Conservation (phyloP, 2,888 invertebrate genomes). For the Pseudococcus longispinus region DNA sequence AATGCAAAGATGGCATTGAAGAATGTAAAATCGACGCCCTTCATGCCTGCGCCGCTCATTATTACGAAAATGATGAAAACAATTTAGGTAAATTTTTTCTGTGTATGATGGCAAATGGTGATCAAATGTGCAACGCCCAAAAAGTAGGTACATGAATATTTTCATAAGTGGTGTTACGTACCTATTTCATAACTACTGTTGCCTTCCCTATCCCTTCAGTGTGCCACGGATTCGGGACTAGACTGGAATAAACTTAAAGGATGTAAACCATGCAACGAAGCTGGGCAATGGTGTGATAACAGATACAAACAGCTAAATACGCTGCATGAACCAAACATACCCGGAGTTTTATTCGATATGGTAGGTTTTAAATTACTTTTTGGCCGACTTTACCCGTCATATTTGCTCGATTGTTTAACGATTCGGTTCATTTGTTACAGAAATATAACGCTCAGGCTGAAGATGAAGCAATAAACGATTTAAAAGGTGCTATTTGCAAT, state of each 20-base stretch:
- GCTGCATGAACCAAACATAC: background rate
- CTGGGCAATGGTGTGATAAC: background rate
- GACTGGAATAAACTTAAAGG: background rate
- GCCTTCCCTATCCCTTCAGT: background rate
- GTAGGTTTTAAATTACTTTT: background rate
- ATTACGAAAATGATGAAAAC: background rate
- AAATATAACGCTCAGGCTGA: background rate
- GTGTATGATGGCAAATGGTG: background rate
- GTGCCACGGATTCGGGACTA: background rate
- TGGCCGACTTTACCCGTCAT: too few relatives aligned
- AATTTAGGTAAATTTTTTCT: background rate
- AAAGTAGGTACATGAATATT: background rate
- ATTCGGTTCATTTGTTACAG: background rate
- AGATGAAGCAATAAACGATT: background rate
- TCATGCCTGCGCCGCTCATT: background rate
- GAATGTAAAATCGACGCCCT: background rate
- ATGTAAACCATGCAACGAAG: background rate
- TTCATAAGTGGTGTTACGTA: too few relatives aligned
- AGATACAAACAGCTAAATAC: background rate
- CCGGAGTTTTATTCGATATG: background rate
- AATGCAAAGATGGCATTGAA: background rate
- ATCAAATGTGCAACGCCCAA: background rate
- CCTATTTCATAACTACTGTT: too few relatives aligned
- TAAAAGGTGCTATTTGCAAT: background rate
- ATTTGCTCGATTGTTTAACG: background rate